Conservation (phyloP, 1,140 invertebrate species). For the Pseudomyrmex concolor region DNA sequence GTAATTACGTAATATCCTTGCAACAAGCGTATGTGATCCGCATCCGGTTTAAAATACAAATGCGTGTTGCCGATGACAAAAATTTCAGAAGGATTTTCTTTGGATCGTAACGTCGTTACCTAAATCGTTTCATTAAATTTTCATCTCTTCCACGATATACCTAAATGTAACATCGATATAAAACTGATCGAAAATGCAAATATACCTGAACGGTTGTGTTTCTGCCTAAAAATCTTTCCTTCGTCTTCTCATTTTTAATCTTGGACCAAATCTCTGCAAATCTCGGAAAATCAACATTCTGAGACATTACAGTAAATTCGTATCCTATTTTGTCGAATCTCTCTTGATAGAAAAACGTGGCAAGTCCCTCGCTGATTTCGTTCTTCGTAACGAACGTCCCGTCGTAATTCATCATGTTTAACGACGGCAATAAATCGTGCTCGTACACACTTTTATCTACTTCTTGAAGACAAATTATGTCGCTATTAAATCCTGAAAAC, state of each 20-base stretch:
- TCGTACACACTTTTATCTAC: constrained; percentile 93
- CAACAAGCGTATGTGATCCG: constrained; percentile 94
- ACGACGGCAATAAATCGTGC: constrained; percentile 88
- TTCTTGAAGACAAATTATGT: constrained; percentile 97
- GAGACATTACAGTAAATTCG: constrained; percentile 84
- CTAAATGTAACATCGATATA: neutral
- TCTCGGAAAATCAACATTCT: constrained; percentile 86
- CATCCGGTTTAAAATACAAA: constrained; percentile 95
- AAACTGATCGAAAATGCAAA: neutral
- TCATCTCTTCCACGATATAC: neutral
- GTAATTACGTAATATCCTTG: constrained; percentile 88
- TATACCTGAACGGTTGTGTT: constrained; percentile 87
- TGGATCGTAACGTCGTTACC: constrained; percentile 87
- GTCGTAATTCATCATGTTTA: constrained; percentile 86
- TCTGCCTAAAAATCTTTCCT: constrained; percentile 87
- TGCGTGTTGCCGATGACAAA: constrained; percentile 95
- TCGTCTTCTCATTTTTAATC: constrained; percentile 88
- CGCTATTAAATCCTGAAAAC: constrained; percentile 92
- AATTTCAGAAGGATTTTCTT: constrained; percentile 86
- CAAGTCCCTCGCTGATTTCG: constrained; percentile 91
- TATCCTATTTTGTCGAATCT: constrained; percentile 86
- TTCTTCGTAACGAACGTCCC: constrained; percentile 90
- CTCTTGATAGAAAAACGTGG: constrained; percentile 90
- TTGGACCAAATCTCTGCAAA: constrained; percentile 87
- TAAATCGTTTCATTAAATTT: constrained; percentile 74